phyloP scores from a whole-genome alignment of 2,797 vertebrate genomes.

The Morelia viridis region DNA sequence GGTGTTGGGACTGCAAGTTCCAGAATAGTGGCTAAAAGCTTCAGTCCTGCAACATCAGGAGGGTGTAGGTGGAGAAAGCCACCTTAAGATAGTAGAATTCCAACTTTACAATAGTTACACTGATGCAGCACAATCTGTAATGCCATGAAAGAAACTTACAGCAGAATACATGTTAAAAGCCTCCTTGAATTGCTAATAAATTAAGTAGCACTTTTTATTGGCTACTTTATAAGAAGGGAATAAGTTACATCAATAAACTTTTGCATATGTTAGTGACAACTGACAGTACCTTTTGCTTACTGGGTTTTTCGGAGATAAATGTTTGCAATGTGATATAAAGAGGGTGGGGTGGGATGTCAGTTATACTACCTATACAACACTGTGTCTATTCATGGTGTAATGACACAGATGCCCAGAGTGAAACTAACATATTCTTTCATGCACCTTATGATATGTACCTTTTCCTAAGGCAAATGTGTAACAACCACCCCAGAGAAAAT shows the following conservation, averaged over 20 bases:
- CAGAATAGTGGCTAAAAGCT: neutral
- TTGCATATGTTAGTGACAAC: constrained; percentile 1
- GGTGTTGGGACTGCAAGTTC: neutral
- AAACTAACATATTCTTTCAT: neutral
- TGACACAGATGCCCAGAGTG: neutral
- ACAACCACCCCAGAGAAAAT: neutral
- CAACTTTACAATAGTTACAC: constrained; percentile 30
- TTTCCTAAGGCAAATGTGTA: neutral
- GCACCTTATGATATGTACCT: neutral
- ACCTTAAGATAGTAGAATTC: constrained; percentile 43
- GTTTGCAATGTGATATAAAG: neutral
- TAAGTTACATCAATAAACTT: neutral
- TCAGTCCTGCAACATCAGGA: neutral
- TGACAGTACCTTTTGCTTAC: constrained; percentile 29
- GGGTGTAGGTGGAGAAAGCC: neutral
- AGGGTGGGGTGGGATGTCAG: neutral
- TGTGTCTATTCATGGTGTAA: neutral
- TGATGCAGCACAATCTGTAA: constrained; percentile 49
- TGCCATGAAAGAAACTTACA: constrained; percentile 26
- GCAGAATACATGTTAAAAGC: constrained; percentile 31
- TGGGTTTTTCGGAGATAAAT: constrained; percentile 12
- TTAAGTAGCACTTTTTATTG: neutral
- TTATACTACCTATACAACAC: neutral
- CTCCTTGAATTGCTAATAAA: constrained; percentile 18
- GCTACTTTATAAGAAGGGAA: constrained; percentile 28